A percentile compares a stretch with the other conserved stretches of the same genome.
phyloP scores from a whole-genome alignment of 2,113 vertebrate species.

The Sinosuthora webbiana region DNA sequence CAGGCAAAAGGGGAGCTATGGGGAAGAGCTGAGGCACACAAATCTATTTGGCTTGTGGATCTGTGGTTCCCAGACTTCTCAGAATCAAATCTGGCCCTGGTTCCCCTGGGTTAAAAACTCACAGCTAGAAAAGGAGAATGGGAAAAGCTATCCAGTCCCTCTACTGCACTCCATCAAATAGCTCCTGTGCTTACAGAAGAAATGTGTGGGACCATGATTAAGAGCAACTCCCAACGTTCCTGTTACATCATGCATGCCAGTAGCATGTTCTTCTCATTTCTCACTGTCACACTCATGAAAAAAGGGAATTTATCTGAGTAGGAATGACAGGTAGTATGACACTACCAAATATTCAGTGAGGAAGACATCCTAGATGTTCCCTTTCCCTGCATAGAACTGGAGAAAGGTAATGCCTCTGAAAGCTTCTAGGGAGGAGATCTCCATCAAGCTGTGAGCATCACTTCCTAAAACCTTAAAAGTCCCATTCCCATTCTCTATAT shows the following conservation, averaged over 20 bases:
- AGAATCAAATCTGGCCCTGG: not conserved
- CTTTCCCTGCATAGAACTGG: not conserved
- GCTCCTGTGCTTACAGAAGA: not conserved
- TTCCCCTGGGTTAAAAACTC: not conserved
- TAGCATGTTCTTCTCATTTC: not conserved
- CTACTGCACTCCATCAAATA: not conserved
- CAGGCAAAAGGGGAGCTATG: not conserved
- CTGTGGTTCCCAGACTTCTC: not conserved
- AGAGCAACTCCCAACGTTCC: not conserved
- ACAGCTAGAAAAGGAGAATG: not conserved
- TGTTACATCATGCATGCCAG: not conserved
- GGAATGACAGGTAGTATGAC: not conserved
- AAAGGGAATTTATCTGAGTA: not conserved
- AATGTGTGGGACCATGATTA: not conserved
- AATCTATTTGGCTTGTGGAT: not conserved
- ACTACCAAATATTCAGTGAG: not conserved
- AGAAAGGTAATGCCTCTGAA: not conserved
- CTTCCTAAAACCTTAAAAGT: not conserved
- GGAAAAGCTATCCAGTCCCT: accelerated
- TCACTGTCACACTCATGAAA: not conserved
- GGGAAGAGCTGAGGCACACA: not conserved
- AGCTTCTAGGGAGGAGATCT: not conserved
- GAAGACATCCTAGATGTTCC: not conserved
- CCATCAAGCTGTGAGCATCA: not conserved
- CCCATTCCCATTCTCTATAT: not conserved